A percentile compares a stretch with the other conserved stretches of the same genome.
Evolutionary conservation across 2,113 vertebrate species (phyloP).

Genomic region (Egretta garzetta): DNA sequence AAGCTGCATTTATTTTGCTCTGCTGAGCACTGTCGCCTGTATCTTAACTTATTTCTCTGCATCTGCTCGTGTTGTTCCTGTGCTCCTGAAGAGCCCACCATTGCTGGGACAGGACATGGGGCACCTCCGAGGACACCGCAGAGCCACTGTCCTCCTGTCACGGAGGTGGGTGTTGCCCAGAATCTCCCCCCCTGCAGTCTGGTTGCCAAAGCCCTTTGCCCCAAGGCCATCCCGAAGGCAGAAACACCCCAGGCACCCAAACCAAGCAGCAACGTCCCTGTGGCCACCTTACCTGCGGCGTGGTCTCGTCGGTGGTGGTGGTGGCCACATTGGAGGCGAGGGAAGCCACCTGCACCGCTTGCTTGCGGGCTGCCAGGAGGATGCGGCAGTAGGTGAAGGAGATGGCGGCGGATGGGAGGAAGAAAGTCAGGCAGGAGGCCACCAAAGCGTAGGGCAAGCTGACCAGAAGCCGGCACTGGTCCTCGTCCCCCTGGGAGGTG

Average conservation of each 20-base stretch:
- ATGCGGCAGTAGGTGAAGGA: slow-evolving; percentile 98
- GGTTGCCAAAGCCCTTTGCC: neutral
- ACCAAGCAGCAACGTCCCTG: fast-evolving
- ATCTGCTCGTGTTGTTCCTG: neutral
- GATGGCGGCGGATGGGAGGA: slow-evolving; percentile 91
- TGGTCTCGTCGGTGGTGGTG: slow-evolving; percentile 59
- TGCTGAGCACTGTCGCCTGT: neutral
- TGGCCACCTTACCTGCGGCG: slow-evolving; percentile 68
- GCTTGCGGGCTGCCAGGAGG: slow-evolving; percentile 87
- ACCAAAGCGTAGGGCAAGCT: slow-evolving; percentile 92
- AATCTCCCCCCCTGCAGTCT: neutral
- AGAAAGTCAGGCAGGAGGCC: slow-evolving; percentile 94
- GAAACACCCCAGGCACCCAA: neutral
- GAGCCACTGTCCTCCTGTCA: neutral
- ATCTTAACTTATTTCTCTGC: neutral
- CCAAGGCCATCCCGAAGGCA: fast-evolving
- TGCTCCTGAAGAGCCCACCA: neutral
- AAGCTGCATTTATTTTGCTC: neutral
- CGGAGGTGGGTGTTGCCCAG: neutral
- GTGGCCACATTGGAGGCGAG: slow-evolving; percentile 76
- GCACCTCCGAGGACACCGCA: neutral
- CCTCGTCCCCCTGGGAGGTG: slow-evolving; percentile 65
- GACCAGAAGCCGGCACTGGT: slow-evolving; percentile 88
- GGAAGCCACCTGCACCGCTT: slow-evolving; percentile 90
- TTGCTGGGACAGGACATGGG: fast-evolving